Conservation (phyloP, 2,797 vertebrate genomes). For the Acridotheres tristis region DNA sequence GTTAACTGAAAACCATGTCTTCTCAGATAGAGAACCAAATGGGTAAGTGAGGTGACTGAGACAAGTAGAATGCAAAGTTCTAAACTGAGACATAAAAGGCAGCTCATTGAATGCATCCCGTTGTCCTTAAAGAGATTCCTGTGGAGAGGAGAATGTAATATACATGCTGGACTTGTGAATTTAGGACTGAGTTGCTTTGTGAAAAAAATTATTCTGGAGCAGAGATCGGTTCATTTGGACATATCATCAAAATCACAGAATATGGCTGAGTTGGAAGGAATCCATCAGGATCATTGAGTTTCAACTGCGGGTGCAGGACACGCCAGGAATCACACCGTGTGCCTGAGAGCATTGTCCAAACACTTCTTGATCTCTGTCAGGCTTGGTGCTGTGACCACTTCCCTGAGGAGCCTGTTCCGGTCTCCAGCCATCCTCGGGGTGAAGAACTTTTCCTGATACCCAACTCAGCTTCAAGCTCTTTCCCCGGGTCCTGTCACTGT, state of each 20-base stretch:
- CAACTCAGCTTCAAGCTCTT: neutral
- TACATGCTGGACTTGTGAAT: neutral
- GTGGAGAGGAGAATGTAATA: neutral
- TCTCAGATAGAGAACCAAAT: neutral
- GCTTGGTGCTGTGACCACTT: neutral
- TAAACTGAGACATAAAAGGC: neutral
- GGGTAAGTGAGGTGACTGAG: neutral
- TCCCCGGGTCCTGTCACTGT: too few relatives aligned
- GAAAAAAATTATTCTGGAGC: neutral
- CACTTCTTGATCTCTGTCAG: neutral
- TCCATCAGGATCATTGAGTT: neutral
- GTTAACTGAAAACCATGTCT: neutral
- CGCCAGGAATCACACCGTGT: neutral
- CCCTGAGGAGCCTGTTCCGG: neutral
- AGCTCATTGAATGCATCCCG: neutral
- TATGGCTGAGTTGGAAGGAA: neutral
- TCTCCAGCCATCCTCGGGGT: accelerated
- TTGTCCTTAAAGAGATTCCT: neutral
- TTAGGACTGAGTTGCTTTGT: neutral
- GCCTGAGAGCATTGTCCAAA: neutral
- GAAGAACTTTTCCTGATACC: neutral
- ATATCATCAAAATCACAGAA: neutral
- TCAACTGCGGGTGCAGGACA: neutral
- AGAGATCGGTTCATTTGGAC: neutral
- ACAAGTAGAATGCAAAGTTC: neutral